Evolutionary conservation across 2,888 invertebrate genomes (phyloP).

Genomic region (Tiliacea citrago): DNA sequence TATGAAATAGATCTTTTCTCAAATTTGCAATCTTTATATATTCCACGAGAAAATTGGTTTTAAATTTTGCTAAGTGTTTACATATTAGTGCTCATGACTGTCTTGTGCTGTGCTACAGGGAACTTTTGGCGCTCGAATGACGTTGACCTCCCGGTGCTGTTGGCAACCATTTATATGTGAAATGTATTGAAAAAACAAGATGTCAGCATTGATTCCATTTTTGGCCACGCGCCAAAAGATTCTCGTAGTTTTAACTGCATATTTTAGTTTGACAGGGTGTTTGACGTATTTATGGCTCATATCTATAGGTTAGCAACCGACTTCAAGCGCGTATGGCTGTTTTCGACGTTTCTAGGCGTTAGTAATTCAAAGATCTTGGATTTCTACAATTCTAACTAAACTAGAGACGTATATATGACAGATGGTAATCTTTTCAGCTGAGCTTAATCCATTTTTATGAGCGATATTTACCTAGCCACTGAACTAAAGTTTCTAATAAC

Average conservation of each 20-base stretch:
- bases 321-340: neutral
- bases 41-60: too few species aligned
- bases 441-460: slow-evolving; percentile 7
- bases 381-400: neutral
- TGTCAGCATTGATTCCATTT: neutral
- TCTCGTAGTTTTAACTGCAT: neutral
- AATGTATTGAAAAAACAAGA: neutral
- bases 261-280: neutral
- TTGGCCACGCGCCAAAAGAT: neutral
- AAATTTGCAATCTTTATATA: too few species aligned
- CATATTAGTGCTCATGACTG: too few species aligned
- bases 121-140: too few species aligned
- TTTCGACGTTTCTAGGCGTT: neutral
- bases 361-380: neutral
- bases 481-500: neutral
- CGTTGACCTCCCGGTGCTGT: too few species aligned
- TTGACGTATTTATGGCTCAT: neutral
- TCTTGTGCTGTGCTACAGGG: too few species aligned
- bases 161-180: neutral
- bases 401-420: neutral
- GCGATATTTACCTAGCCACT: neutral
- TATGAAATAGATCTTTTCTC: too few species aligned
- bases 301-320: neutral
- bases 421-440: neutral
- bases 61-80: too few species aligned